Evolutionary conservation across 2,113 vertebrate species (phyloP).

Genomic region (Mesocricetus auratus): DNA sequence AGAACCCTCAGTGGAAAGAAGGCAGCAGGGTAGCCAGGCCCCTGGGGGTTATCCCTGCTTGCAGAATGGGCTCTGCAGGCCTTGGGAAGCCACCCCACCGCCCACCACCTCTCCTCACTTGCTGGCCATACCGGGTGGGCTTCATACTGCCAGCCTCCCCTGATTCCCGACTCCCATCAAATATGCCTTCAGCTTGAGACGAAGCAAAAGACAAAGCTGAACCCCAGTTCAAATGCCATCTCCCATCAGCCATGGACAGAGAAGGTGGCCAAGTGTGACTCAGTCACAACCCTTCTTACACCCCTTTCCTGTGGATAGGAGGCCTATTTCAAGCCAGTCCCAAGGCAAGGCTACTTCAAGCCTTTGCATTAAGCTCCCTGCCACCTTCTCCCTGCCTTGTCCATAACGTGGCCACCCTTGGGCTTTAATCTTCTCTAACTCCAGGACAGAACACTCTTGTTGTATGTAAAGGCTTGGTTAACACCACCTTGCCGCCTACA

Average conservation of each 20-base stretch:
- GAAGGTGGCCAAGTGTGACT: not conserved
- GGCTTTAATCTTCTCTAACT: not conserved
- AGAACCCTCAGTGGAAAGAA: not conserved
- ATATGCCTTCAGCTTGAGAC: not conserved
- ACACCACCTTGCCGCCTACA: too few species aligned
- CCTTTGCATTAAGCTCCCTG: not conserved
- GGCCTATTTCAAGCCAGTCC: not conserved
- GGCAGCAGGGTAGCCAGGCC: rapidly evolving
- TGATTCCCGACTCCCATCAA: rapidly evolving
- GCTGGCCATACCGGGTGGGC: rapidly evolving
- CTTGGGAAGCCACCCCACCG: not conserved
- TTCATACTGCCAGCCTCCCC: not conserved
- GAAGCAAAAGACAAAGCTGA: not conserved
- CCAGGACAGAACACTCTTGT: not conserved
- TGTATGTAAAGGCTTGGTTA: not conserved
- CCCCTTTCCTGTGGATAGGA: not conserved
- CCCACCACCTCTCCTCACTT: rapidly evolving
- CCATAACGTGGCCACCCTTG: not conserved
- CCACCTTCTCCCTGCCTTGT: not conserved
- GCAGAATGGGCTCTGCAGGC: not conserved
- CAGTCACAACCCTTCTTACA: not conserved
- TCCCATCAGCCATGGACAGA: rapidly evolving
- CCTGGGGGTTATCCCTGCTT: rapidly evolving
- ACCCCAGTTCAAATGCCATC: too few species aligned
- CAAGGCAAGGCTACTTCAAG: not conserved